Evolutionary conservation across 2,797 vertebrate genomes (phyloP), one percentile per base, ranked within the genome.

Genomic region (Florisuga fusca): DNA sequence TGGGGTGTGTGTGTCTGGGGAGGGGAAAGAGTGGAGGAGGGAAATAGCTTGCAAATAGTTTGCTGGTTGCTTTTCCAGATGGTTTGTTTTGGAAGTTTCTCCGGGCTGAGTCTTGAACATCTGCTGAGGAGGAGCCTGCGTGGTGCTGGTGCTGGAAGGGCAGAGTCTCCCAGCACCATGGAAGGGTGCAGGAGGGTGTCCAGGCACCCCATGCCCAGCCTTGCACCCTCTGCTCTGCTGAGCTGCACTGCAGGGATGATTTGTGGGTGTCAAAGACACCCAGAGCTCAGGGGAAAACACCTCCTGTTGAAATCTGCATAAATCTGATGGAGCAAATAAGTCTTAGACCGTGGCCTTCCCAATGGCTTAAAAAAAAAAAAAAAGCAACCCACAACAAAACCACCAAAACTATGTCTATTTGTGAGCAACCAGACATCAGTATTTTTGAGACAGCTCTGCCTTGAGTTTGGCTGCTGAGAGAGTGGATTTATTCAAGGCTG

Each of bases 71-170:
- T 66, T 83, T 90, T 90, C 90, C 96, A 96, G 93, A 91, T 94
- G 95, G 90, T 84, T 95, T 86, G 76, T 29, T 83, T 69, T 90
- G 94, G 87, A 94, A 84, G 91, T 78, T 88, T 43, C 91, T 88
- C 69, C 0, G 3, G 27, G 71, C 81, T 50, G 92, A 78, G 83
- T 6, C 88, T 22, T 9, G 88, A 84, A 91, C 90, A 95, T 91
- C 92, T 96, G 94, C 85, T 75, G 92, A 83, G 93, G 94, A 95
- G 88, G 83, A 95, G 89, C 78, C n/a, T 1, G 6, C 59, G 14
- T 2, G 0, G 63, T 26, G 48, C 7, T 15, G 6, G 33, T 2
- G 61, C 5, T 2, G 57, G 79, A 66, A 79, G 82, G 45, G 64
- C 64, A 50, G 23, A 0, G 22, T 9, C 68, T 38, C 48, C 46